Conservation (phyloP, 2,888 invertebrate species). For the Meandrusa payeni region DNA sequence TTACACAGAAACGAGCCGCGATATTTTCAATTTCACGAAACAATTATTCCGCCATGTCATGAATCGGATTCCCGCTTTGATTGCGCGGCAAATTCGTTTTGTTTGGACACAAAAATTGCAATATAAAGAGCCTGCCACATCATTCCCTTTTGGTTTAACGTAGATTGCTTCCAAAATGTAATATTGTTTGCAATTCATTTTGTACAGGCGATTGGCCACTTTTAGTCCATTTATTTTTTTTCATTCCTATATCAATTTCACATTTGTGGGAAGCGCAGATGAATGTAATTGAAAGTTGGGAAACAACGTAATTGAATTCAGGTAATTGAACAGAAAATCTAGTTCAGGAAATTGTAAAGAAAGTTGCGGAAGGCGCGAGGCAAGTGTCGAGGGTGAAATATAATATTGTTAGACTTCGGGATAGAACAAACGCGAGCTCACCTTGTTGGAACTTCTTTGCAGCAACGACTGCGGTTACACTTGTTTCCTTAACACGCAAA, state of each 20-base stretch:
- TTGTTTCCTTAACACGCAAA: constrained; percentile 42
- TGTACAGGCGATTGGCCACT: constrained; percentile 71
- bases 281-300: constrained; percentile 47
- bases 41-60: constrained; percentile 80
- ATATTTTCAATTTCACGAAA: constrained; percentile 80
- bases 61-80: constrained; percentile 80
- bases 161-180: constrained; percentile 79
- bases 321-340: constrained; percentile 65
- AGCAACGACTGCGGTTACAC: constrained; percentile 55
- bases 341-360: constrained; percentile 58
- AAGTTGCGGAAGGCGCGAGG: constrained; percentile 57
- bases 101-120: constrained; percentile 81
- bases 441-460: constrained; percentile 46
- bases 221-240: constrained; percentile 65
- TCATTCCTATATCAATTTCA: constrained; percentile 61
- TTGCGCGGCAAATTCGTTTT: constrained; percentile 81
- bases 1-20: constrained; percentile 56
- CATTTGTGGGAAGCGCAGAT: constrained; percentile 45
- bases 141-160: constrained; percentile 79
- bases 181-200: constrained; percentile 79
- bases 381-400: constrained; percentile 59
- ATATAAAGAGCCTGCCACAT: constrained; percentile 81
- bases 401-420: constrained; percentile 49
- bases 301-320: constrained; percentile 60
- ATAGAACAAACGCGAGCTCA: constrained; percentile 59